These are phyloP conservation scores for Neomorphus geoffroyi DNA, from an alignment of 2,797 vertebrate genomes.

Conservation along the genomic window DNA sequence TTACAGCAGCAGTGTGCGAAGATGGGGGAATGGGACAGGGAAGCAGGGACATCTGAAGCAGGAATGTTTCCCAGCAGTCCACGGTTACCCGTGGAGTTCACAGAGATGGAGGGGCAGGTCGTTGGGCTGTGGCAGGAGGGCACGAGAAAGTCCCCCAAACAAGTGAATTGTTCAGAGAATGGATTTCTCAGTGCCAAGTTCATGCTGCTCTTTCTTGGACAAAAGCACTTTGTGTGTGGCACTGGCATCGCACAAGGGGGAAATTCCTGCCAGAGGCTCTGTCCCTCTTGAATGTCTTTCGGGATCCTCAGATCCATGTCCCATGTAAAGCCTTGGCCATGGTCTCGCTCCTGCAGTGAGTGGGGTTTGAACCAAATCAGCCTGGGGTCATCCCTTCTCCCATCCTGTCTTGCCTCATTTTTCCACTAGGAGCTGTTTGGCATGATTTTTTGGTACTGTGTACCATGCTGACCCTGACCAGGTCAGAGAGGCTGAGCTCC, in stretches of 20 bases:
- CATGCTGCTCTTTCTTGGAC: neutral
- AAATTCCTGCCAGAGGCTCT: neutral
- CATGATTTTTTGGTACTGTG: neutral
- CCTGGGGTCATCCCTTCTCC: neutral
- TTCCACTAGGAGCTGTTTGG: neutral
- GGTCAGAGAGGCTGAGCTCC: neutral
- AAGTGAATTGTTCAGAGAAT: neutral
- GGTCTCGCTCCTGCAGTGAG: neutral
- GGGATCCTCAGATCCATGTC: constrained; percentile 7
- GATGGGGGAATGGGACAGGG: neutral
- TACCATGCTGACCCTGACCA: neutral
- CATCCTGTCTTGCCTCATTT: neutral
- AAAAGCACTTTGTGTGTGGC: constrained; percentile 10
- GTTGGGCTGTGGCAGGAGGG: neutral
- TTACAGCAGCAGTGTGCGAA: neutral
- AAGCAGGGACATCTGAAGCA: neutral
- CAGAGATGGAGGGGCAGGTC: neutral
- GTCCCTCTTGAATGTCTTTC: neutral
- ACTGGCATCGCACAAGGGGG: neutral
- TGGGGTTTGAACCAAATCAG: neutral
- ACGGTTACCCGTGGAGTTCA: neutral
- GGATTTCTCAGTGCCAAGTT: constrained; percentile 2
- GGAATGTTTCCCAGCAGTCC: neutral
- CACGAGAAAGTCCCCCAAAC: neutral
- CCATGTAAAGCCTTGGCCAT: neutral